Percentiles rank a stretch among this genome's conserved stretches.
phyloP scores from a whole-genome alignment of 2,113 vertebrate genomes.

The Hypocryptadius cinnamomeus region DNA sequence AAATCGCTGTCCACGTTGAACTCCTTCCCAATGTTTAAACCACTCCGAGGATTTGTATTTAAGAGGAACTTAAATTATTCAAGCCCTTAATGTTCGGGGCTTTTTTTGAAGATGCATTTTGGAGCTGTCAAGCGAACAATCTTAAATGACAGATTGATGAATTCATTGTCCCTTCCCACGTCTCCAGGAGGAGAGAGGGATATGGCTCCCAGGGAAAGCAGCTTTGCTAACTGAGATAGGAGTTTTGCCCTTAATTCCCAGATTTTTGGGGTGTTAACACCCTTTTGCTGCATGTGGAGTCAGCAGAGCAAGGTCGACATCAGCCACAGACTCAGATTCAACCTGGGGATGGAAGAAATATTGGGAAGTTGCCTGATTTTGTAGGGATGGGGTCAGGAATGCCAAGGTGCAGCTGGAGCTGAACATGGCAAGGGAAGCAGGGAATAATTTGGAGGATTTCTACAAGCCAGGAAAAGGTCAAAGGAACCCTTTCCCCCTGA shows the following conservation, averaged over 20 bases:
- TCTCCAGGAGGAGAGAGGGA: background rate
- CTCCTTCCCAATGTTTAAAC: slow-evolving; percentile 65
- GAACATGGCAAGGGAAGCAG: background rate
- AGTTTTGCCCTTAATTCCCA: background rate
- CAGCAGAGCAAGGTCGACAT: background rate
- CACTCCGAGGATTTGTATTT: slow-evolving; percentile 67
- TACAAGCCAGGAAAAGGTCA: background rate
- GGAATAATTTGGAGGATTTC: background rate
- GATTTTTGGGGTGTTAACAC: background rate
- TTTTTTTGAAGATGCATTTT: slow-evolving; percentile 57
- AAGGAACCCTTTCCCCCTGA: rapidly evolving
- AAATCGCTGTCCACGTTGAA: slow-evolving; percentile 53
- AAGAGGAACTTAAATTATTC: slow-evolving; percentile 67
- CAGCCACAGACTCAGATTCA: background rate
- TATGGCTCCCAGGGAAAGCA: background rate
- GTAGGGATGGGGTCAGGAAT: background rate
- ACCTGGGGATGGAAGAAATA: background rate
- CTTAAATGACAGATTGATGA: slow-evolving; percentile 57
- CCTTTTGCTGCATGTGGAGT: background rate
- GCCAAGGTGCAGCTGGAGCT: background rate
- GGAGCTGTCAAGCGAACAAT: slow-evolving; percentile 56
- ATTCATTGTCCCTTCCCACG: slow-evolving; percentile 21
- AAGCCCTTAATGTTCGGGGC: slow-evolving; percentile 54
- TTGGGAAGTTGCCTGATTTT: background rate
- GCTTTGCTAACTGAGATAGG: background rate